These are phyloP conservation scores for Chesias legatella DNA, from an alignment of 2,888 invertebrate species.

Conservation along the genomic window DNA sequence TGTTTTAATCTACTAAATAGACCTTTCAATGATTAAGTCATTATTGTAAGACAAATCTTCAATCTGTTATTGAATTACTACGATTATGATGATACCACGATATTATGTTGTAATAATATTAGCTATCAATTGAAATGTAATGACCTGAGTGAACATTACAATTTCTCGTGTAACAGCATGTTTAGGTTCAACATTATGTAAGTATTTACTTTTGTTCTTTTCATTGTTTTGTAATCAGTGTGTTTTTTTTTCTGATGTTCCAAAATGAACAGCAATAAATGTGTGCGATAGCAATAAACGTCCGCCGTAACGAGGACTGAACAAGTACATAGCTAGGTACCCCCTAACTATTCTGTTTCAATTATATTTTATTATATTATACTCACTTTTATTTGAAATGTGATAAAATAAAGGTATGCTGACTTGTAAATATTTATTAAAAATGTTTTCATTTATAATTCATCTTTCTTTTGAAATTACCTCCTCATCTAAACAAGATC, in stretches of 20 bases:
- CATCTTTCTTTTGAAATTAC: constrained; percentile 32
- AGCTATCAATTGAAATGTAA: constrained; percentile 2
- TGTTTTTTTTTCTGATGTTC: constrained; percentile 3
- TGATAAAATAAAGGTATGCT: constrained; percentile 58
- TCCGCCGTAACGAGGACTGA: constrained; percentile 5
- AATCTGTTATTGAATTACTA: constrained; percentile 5
- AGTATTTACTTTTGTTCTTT: constrained; percentile 7
- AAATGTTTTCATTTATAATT: constrained; percentile 63
- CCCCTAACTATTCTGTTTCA: constrained; percentile 40
- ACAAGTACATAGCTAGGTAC: constrained; percentile 42
- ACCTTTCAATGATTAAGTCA: constrained; percentile 15
- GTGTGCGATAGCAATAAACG: neutral
- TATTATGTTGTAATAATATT: constrained; percentile 1
- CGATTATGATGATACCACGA: neutral
- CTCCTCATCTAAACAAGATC: neutral
- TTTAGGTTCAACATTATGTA: too few species aligned
- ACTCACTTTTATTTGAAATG: constrained; percentile 66
- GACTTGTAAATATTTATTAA: constrained; percentile 75
- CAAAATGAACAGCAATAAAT: too few species aligned
- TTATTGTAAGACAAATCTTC: constrained; percentile 14
- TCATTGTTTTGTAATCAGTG: neutral
- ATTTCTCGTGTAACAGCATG: neutral
- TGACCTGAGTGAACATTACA: constrained; percentile 5
- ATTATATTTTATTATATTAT: constrained; percentile 65
- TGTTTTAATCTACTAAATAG: constrained; percentile 11